phyloP scores from a whole-genome alignment of 2,888 invertebrate species.

The Pachliopta kotzebuea region DNA sequence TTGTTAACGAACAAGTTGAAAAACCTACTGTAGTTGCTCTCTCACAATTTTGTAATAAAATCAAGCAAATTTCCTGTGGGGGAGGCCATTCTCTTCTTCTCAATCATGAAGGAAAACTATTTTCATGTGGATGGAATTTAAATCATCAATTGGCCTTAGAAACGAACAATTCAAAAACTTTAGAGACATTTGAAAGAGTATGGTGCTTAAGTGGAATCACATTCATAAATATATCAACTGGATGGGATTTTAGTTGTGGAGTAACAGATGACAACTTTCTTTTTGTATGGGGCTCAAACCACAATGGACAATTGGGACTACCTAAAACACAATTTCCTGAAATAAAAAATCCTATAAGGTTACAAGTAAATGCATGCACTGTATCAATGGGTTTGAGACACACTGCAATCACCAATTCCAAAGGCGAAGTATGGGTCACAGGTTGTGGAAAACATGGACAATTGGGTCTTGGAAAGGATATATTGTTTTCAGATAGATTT shows the following conservation, averaged over 20 bases:
- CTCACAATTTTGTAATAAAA: slow-evolving; percentile 67
- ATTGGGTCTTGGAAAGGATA: slow-evolving; percentile 78
- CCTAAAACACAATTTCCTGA: slow-evolving; percentile 70
- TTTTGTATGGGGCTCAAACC: slow-evolving; percentile 92
- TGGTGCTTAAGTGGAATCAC: slow-evolving; percentile 78
- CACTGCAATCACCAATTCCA: slow-evolving; percentile 82
- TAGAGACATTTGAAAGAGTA: slow-evolving; percentile 75
- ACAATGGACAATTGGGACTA: slow-evolving; percentile 87
- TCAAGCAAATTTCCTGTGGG: slow-evolving; percentile 85
- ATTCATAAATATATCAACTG: slow-evolving; percentile 84
- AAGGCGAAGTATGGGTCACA: slow-evolving; percentile 82
- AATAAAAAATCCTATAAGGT: slow-evolving; percentile 55
- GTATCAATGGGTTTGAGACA: slow-evolving; percentile 87
- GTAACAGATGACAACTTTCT: slow-evolving; percentile 84
- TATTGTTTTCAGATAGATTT: slow-evolving; percentile 62
- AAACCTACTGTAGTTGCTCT: slow-evolving; percentile 71
- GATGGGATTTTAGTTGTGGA: slow-evolving; percentile 92
- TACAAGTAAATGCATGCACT: slow-evolving; percentile 74
- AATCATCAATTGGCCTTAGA: slow-evolving; percentile 85
- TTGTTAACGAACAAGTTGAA: slow-evolving; percentile 83
- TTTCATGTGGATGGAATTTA: slow-evolving; percentile 89
- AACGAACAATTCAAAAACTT: slow-evolving; percentile 59
- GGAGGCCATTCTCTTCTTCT: slow-evolving; percentile 88
- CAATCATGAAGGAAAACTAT: slow-evolving; percentile 84
- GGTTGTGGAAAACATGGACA: slow-evolving; percentile 86